phyloP scores from a whole-genome alignment of 2,113 vertebrate genomes.

The Corydoras sp. region DNA sequence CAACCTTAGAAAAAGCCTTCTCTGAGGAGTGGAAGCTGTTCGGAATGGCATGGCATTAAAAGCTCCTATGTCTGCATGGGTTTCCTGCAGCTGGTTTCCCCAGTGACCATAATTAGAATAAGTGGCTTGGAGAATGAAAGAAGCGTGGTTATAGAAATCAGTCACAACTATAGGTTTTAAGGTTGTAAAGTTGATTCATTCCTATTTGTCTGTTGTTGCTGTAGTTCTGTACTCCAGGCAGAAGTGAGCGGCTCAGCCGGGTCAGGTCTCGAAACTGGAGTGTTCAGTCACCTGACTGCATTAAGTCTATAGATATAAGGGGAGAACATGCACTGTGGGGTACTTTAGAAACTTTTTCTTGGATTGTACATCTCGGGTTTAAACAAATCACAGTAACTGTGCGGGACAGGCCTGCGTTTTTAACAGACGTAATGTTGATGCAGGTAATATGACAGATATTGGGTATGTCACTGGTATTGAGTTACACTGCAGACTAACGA shows the following conservation, averaged over 20 bases:
- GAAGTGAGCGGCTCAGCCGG: no score
- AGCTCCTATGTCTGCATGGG: no score
- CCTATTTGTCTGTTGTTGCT: no score
- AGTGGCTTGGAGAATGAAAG: no score
- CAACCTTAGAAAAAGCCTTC: no score
- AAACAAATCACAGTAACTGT: conserved; percentile 72
- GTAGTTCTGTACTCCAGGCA: no score
- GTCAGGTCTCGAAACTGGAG: no score
- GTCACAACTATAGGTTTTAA: conserved; percentile 49
- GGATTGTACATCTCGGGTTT: conserved; percentile 58
- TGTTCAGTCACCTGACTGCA: not conserved
- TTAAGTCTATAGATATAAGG: conserved; percentile 34
- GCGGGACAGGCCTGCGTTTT: conserved; percentile 63
- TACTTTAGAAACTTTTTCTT: conserved; percentile 56
- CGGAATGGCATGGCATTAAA: no score
- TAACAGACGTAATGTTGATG: conserved; percentile 65
- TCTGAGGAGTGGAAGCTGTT: no score
- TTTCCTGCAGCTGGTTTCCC: no score
- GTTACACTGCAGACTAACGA: conserved; percentile 63
- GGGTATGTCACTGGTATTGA: conserved; percentile 70
- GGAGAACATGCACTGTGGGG: conserved; percentile 33
- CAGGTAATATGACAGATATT: conserved; percentile 71
- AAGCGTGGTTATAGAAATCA: no score
- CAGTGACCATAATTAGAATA: no score
- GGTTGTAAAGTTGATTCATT: conserved; percentile 1